Conservation (phyloP, 2,797 vertebrate genomes). For the Graptemys geographica region DNA sequence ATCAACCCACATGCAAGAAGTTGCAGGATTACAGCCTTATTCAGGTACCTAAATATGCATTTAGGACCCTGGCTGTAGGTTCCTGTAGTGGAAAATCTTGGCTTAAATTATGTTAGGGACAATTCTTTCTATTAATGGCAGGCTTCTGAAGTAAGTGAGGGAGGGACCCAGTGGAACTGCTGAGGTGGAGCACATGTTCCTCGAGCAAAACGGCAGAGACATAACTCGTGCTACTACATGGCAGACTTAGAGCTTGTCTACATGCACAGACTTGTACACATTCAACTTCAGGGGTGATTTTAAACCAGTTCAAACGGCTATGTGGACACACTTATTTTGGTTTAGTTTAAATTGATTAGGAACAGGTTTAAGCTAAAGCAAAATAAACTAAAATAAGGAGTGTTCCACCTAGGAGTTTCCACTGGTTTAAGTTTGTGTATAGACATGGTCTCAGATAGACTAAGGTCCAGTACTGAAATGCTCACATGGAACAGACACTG, state of each 20-base stretch:
- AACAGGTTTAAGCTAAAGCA: not conserved
- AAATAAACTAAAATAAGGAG: not conserved
- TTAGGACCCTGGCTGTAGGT: not conserved
- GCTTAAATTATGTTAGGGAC: not conserved
- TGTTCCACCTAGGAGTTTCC: not conserved
- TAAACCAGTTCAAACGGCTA: not conserved
- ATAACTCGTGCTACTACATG: not conserved
- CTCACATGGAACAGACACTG: not conserved
- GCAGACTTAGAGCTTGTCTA: not conserved
- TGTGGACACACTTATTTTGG: not conserved
- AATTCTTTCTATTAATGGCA: not conserved
- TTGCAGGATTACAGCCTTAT: not conserved
- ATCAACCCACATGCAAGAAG: not conserved
- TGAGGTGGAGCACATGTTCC: not conserved
- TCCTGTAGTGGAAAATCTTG: not conserved
- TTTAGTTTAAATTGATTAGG: not conserved
- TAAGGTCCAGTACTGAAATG: not conserved
- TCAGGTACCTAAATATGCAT: not conserved
- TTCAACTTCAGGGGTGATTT: not conserved
- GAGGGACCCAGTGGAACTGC: not conserved
- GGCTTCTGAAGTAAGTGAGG: not conserved
- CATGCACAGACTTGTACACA: not conserved
- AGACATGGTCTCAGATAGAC: not conserved
- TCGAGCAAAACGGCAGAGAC: not conserved
- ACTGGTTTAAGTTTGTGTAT: not conserved